phyloP scores from a whole-genome alignment of 2,797 vertebrate genomes.

The Phataginus tricuspis region DNA sequence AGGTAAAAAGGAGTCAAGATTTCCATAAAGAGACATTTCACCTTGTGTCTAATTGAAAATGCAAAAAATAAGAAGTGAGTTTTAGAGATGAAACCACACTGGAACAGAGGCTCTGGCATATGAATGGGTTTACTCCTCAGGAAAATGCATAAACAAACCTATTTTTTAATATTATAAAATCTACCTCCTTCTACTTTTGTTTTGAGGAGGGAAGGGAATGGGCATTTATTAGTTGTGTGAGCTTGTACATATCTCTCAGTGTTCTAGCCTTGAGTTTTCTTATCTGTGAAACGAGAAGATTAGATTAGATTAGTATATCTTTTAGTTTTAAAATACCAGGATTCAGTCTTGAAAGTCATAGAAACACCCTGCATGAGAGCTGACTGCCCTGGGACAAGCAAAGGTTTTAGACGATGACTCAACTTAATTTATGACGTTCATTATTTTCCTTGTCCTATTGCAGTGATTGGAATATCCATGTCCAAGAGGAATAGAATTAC shows the following conservation, averaged over 20 bases:
- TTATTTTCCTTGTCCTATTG: neutral
- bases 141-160: slow-evolving; percentile 49
- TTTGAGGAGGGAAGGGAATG: neutral
- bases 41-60: slow-evolving; percentile 82
- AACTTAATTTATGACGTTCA: neutral
- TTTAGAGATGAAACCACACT: slow-evolving; percentile 71
- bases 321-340: neutral
- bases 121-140: slow-evolving; percentile 70
- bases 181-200: slow-evolving; percentile 14
- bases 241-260: neutral
- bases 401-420: neutral
- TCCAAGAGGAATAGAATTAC: neutral
- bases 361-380: neutral
- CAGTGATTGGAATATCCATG: neutral
- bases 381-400: neutral
- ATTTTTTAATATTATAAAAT: slow-evolving; percentile 54
- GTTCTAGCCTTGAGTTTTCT: slow-evolving; percentile 44
- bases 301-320: neutral
- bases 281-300: slow-evolving; percentile 40
- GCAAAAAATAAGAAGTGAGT: slow-evolving; percentile 76
- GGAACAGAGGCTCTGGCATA: slow-evolving; percentile 59
- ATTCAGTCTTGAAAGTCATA: neutral
- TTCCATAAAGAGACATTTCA: slow-evolving; percentile 83
- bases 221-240: slow-evolving; percentile 24
- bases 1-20: slow-evolving; percentile 81